These are phyloP conservation scores for Polymixis lichenea DNA, from an alignment of 2,888 invertebrate genomes.

Conservation along the genomic window DNA sequence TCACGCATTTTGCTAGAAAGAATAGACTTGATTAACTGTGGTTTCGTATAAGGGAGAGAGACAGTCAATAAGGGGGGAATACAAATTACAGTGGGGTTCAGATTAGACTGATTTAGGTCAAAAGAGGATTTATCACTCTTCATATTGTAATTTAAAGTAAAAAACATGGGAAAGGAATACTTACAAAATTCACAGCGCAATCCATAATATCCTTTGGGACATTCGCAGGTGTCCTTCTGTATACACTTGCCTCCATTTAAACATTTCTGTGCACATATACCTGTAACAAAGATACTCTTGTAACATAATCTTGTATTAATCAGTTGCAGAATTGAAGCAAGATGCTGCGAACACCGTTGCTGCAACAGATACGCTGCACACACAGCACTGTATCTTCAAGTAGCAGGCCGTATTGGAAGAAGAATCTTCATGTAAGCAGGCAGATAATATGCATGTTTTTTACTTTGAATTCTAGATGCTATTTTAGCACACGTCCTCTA, in stretches of 20 bases:
- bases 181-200: slow-evolving; percentile 97
- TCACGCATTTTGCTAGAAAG: slow-evolving; percentile 94
- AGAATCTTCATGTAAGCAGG: slow-evolving; percentile 84
- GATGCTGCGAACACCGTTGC: slow-evolving; percentile 75
- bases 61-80: neutral
- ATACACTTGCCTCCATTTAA: slow-evolving; percentile 98
- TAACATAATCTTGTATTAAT: slow-evolving; percentile 1
- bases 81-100: neutral
- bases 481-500: neutral
- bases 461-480: neutral
- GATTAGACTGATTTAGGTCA: too few relatives aligned
- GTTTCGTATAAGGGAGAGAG: neutral
- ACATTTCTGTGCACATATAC: slow-evolving; percentile 97
- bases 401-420: slow-evolving; percentile 81
- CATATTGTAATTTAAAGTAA: neutral
- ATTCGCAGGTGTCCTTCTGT: slow-evolving; percentile 98
- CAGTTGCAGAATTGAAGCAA: slow-evolving; percentile 61
- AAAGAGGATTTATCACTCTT: neutral
- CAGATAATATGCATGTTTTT: neutral
- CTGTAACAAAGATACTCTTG: slow-evolving; percentile 86
- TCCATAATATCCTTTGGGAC: slow-evolving; percentile 97
- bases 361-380: slow-evolving; percentile 77
- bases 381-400: slow-evolving; percentile 71
- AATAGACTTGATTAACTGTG: neutral
- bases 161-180: slow-evolving; percentile 75